Evolutionary conservation across 2,888 invertebrate species (phyloP), one percentile per base, ranked within the genome.

Genomic region (Lochmaea crataegi): DNA sequence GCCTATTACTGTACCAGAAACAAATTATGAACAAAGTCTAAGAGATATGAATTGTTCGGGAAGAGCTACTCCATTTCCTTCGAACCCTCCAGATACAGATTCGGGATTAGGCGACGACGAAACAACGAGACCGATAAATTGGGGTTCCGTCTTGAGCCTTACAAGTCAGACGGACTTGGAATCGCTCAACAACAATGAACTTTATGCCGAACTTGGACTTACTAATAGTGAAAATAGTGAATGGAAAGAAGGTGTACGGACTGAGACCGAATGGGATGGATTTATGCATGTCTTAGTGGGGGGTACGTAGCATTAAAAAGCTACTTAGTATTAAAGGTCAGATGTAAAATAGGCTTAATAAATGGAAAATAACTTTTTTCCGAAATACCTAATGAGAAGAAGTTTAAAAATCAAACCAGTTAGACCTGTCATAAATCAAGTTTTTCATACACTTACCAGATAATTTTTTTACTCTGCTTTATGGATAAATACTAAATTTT

Each of bases 81-180:
- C 83, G 42, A 84, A 88, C 86, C 82, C 84, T 51, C 85, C 85
- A 83, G 93, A 93, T 85, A 91, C 90, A 67, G 94, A 94, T 86
- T 93, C 93, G 22, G 94, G 94, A 79, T 92, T 92, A 85, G 94
- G 93, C 81, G 94, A 94, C 86, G 81, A 81, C 56, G 92, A 93
- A 80, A 89, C 90, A 84, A 92, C 91, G 84, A 91, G 94, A 80
- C 92, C 94, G 82, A 96, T 96, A 87, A 96, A 96, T 88, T 96
- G 96, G 96, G 94, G 96, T 85, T 95, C 95, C 66, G 96, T 96
- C 82, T 90, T 96, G 78, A 95, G 94, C 85, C 90, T 96, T 65
- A 94, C 94, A 80, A 94, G 94, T 79, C 94, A 95, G 84, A 94
- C 94, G 75, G 95, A 95, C 85, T 89, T 95, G 72, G 95, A 95